Base-by-base conservation (phyloP, 1,140 invertebrate genomes). In the Macrostomum lignano region DNA sequence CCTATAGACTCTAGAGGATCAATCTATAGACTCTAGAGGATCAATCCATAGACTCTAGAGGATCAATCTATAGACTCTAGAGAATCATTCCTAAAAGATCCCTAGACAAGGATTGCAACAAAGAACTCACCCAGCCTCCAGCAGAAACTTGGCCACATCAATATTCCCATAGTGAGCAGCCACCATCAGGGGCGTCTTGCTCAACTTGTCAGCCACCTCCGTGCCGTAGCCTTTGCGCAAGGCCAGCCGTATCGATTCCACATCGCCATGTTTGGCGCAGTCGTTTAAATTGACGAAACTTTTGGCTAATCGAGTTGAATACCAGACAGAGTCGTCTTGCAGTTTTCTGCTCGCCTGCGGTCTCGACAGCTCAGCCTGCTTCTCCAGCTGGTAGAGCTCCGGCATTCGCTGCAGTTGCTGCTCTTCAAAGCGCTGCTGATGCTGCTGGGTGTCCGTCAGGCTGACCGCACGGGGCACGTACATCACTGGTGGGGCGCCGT, bases 171-270 rank as follows among this genome's bases (percentile, higher is more conserved):
- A 33, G 17, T 42, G 33, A 37, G 46, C 46, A 3, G 56, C 52
- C 3, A 46, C 41, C 52, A 58, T 58, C 7, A 60, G 43, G 6
- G 56, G 52, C n/a, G 56, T 58, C 38, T 58, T 60, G 42, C 49
- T 57, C 38, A 47, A 58, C 36, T 48, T 55, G 40, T 58, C 54
- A 25, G 48, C 41, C 3, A 46, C 49, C 36, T 60, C 55, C 4
- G 54, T 48, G n/a, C 42, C 42, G 2, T 46, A 39, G 5, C 53
- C 53, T 35, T 40, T 42, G 17, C 40, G 37, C 17, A 56, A 43
- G 1, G 53, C 49, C 38, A 39, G 41, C 36, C 47, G 46, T 31
- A 59, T 15, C 5, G 55, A 51, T 29, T 52, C 50, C 24, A 49
- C 42, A 37, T 56, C 53, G 5, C 45, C 42, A 34, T 41, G 42